These are phyloP conservation scores for Sarcophaga variegata DNA, from an alignment of 2,888 invertebrate species.

Conservation along the genomic window DNA sequence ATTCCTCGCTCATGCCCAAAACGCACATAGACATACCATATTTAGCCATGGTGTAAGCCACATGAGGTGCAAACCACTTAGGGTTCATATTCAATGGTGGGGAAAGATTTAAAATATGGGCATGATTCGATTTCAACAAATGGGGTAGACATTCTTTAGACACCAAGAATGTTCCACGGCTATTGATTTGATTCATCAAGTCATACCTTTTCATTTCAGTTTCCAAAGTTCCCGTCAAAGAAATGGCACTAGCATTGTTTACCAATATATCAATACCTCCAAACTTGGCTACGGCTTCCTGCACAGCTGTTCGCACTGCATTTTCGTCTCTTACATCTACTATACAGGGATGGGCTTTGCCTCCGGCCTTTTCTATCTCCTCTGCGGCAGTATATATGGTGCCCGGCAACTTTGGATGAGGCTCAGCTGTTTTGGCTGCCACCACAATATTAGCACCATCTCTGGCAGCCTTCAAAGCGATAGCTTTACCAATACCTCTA, in stretches of 20 bases:
- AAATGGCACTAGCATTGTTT: slow-evolving; percentile 98
- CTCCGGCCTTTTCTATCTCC: slow-evolving; percentile 92
- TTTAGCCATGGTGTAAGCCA: slow-evolving; percentile 99
- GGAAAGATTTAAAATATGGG: slow-evolving; percentile 97
- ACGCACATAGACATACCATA: slow-evolving; percentile 99
- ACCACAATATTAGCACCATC: slow-evolving; percentile 95
- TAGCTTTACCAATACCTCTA: slow-evolving; percentile 96
- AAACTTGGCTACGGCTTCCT: slow-evolving; percentile 88
- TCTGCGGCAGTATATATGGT: slow-evolving; percentile 93
- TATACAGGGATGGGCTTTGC: slow-evolving; percentile 89
- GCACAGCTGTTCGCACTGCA: slow-evolving; percentile 86
- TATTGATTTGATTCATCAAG: slow-evolving; percentile 96
- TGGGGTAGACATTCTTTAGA: slow-evolving; percentile 95
- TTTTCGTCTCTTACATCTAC: slow-evolving; percentile 92
- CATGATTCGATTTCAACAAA: slow-evolving; percentile 92
- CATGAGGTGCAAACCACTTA: slow-evolving; percentile 93
- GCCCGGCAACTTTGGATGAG: slow-evolving; percentile 86
- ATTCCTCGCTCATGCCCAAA: slow-evolving; percentile 97
- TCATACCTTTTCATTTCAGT: slow-evolving; percentile 98
- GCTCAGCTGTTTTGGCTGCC: slow-evolving; percentile 92
- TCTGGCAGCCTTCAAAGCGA: slow-evolving; percentile 93
- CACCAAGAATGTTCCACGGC: slow-evolving; percentile 97
- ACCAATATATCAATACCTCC: slow-evolving; percentile 97
- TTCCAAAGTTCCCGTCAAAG: slow-evolving; percentile 89
- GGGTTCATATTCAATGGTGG: slow-evolving; percentile 95